Conservation (phyloP, 2,113 vertebrate species). For the Tragelaphus strepsiceros region DNA sequence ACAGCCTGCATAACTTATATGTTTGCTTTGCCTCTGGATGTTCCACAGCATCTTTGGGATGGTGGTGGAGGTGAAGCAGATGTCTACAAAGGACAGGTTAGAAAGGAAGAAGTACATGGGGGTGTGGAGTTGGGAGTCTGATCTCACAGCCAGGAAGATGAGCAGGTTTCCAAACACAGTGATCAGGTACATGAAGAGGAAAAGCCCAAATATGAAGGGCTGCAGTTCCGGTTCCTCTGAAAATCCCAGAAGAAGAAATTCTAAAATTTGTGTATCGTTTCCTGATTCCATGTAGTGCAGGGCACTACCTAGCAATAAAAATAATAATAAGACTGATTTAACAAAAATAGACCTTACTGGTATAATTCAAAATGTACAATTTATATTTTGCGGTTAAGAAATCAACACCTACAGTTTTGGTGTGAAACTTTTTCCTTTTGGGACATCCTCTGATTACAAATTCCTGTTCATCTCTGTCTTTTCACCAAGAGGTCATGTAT, state of each 20-base stretch:
- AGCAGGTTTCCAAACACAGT: neutral
- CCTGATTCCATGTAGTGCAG: neutral
- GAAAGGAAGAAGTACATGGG: neutral
- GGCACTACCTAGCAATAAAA: neutral
- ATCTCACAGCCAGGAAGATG: neutral
- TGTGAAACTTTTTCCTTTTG: neutral
- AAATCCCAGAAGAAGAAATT: neutral
- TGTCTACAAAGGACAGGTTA: neutral
- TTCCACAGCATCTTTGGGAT: neutral
- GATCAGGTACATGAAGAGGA: neutral
- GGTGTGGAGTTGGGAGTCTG: neutral
- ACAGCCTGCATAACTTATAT: neutral
- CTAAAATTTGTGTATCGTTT: neutral
- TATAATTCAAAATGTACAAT: neutral
- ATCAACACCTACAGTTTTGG: neutral
- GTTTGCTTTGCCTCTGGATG: neutral
- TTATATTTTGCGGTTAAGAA: neutral
- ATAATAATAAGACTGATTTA: neutral
- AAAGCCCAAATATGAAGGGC: neutral
- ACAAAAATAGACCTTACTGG: neutral
- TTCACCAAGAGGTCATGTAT: neutral
- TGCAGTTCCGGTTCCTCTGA: neutral
- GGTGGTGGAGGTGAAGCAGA: neutral
- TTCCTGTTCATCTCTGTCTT: neutral
- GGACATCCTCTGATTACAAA: neutral